A percentile compares a stretch with the other conserved stretches of the same genome.
Evolutionary conservation across 2,797 vertebrate genomes (phyloP).

Genomic region (Chloroceryle amazona): DNA sequence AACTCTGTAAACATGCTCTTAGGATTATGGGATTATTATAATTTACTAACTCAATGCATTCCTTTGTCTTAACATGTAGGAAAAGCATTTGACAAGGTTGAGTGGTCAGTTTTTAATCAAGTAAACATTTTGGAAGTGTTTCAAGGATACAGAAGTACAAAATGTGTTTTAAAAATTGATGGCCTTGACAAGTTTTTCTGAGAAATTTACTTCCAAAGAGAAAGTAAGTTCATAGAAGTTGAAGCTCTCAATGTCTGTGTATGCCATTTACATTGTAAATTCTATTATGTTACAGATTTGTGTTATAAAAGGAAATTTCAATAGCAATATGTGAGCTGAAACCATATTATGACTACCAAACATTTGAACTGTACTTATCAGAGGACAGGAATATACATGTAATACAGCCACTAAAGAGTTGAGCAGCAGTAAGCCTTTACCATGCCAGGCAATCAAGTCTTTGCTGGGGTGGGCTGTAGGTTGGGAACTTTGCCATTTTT

Average conservation of each 20-base stretch:
- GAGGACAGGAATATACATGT: rapidly evolving
- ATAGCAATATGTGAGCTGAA: not conserved
- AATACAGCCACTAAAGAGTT: not conserved
- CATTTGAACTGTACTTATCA: rapidly evolving
- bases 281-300: not conserved
- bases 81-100: conserved; percentile 69
- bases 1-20: conserved; percentile 51
- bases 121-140: conserved; percentile 34
- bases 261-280: not conserved
- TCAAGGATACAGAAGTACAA: conserved; percentile 38
- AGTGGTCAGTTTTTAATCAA: conserved; percentile 66
- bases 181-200: not conserved
- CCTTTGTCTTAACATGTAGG: conserved; percentile 40
- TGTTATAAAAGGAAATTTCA: not conserved
- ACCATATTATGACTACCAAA: not conserved
- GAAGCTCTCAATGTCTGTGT: not conserved
- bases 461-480: not conserved
- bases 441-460: rapidly evolving
- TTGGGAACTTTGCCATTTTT: rapidly evolving
- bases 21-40: conserved; percentile 68
- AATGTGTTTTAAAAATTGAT: conserved; percentile 13
- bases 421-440: not conserved
- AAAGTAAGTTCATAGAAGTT: not conserved
- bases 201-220: not conserved
- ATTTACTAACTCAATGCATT: conserved; percentile 56